Evolutionary conservation across 2,888 invertebrate genomes (phyloP).

Genomic region (Seira musarum): DNA sequence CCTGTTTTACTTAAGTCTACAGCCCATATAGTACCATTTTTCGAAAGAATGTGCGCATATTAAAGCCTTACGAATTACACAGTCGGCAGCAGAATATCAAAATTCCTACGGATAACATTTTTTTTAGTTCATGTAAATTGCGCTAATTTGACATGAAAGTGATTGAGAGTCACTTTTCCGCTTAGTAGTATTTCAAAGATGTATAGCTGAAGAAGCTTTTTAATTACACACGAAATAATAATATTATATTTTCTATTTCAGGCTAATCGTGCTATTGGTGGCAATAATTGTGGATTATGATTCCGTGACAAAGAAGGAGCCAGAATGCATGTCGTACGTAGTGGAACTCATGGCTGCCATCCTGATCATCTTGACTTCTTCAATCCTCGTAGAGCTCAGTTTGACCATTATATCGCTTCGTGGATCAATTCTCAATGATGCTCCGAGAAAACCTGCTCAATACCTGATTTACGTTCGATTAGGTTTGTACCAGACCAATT

Average conservation of each 20-base stretch:
- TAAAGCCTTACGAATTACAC: too few relatives aligned
- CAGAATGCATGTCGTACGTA: conserved; percentile 75
- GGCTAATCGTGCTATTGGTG: conserved; percentile 78
- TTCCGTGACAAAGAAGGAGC: conserved; percentile 74
- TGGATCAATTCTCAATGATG: conserved; percentile 85
- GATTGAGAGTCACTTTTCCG: too few relatives aligned
- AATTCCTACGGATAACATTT: too few relatives aligned
- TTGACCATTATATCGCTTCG: conserved; percentile 84
- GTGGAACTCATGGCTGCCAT: conserved; percentile 77
- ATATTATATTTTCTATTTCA: conserved; percentile 72
- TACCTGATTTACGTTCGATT: conserved; percentile 85
- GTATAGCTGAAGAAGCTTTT: too few relatives aligned
- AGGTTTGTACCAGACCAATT: conserved; percentile 74
- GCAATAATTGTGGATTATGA: conserved; percentile 78
- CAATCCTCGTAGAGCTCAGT: conserved; percentile 79
- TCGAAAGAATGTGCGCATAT: too few relatives aligned
- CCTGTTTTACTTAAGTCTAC: too few relatives aligned
- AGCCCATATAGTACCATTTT: too few relatives aligned
- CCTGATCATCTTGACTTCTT: conserved; percentile 68
- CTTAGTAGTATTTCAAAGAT: too few relatives aligned
- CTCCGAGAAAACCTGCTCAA: conserved; percentile 82
- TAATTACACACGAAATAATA: too few relatives aligned
- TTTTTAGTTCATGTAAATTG: too few relatives aligned
- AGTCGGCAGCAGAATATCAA: too few relatives aligned
- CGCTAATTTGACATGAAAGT: too few relatives aligned